These are phyloP conservation scores for Telmatherina bonti DNA, from an alignment of 2,797 vertebrate genomes.

Conservation along the genomic window DNA sequence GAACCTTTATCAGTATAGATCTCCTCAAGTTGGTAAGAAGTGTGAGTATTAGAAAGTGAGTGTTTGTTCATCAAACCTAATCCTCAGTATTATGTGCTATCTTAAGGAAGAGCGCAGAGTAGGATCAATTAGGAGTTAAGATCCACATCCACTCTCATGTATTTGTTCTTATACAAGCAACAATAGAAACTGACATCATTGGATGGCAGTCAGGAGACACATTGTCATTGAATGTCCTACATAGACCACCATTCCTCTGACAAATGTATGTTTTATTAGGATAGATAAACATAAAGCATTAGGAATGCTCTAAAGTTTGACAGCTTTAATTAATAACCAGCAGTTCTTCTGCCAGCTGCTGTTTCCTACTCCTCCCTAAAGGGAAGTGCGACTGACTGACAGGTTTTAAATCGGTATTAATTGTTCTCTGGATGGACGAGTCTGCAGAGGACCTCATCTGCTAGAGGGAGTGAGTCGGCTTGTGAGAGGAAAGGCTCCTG, in stretches of 20 bases:
- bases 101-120: background rate
- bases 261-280: slow-evolving; percentile 34
- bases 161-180: slow-evolving; percentile 1
- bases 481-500: slow-evolving; percentile 17
- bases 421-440: slow-evolving; percentile 29
- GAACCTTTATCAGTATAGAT: background rate
- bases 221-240: slow-evolving; percentile 50
- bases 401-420: slow-evolving; percentile 51
- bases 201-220: background rate
- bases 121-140: background rate
- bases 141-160: background rate
- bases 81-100: background rate
- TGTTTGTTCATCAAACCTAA: background rate
- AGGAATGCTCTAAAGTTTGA: slow-evolving; percentile 47
- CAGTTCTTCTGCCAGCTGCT: slow-evolving; percentile 51
- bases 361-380: slow-evolving; percentile 46
- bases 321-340: slow-evolving; percentile 60
- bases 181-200: slow-evolving; percentile 8
- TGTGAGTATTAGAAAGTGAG: background rate
- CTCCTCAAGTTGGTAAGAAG: background rate
- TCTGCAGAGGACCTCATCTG: slow-evolving; percentile 12
- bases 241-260: slow-evolving; percentile 16
- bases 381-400: slow-evolving; percentile 43
- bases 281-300: slow-evolving; percentile 45
- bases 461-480: slow-evolving; percentile 7